Evolutionary conservation across 2,888 invertebrate species (phyloP).

Genomic region (Habroteleia sp.): DNA sequence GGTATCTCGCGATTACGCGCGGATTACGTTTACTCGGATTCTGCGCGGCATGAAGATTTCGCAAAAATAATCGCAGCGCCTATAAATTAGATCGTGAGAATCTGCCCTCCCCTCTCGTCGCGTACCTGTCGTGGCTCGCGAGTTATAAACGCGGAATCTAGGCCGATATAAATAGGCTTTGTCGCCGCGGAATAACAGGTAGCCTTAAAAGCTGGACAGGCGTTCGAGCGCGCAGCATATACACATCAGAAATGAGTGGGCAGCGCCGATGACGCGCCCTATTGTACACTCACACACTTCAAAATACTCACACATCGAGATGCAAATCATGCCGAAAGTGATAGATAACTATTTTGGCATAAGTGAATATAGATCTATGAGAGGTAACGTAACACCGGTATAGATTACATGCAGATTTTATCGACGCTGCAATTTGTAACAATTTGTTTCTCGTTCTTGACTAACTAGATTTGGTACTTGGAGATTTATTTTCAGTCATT

Average conservation of each 20-base stretch:
- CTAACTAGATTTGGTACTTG: too few relatives aligned
- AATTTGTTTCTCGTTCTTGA: too few relatives aligned
- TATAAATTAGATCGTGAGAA: slow-evolving; percentile 77
- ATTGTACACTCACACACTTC: slow-evolving; percentile 12
- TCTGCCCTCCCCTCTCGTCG: slow-evolving; percentile 70
- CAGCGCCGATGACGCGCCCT: slow-evolving; percentile 42
- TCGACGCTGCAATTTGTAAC: too few relatives aligned
- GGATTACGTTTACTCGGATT: slow-evolving; percentile 27
- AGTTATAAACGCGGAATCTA: slow-evolving; percentile 80
- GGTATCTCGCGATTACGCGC: slow-evolving; percentile 26
- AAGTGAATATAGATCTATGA: too few relatives aligned
- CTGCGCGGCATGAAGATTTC: slow-evolving; percentile 67
- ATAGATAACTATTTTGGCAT: too few relatives aligned
- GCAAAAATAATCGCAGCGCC: slow-evolving; percentile 71
- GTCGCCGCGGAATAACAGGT: slow-evolving; percentile 79
- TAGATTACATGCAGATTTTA: too few relatives aligned
- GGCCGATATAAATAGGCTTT: slow-evolving; percentile 81
- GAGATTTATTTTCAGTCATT: too few relatives aligned
- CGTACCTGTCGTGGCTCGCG: slow-evolving; percentile 69
- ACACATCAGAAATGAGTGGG: slow-evolving; percentile 54
- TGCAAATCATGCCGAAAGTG: slow-evolving; percentile 9
- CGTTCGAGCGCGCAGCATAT: slow-evolving; percentile 59
- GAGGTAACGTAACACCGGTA: too few relatives aligned
- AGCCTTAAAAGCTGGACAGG: slow-evolving; percentile 75
- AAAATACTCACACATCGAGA: neutral